Conservation (phyloP, 1,140 invertebrate genomes). For the Drosophila setifemur region DNA sequence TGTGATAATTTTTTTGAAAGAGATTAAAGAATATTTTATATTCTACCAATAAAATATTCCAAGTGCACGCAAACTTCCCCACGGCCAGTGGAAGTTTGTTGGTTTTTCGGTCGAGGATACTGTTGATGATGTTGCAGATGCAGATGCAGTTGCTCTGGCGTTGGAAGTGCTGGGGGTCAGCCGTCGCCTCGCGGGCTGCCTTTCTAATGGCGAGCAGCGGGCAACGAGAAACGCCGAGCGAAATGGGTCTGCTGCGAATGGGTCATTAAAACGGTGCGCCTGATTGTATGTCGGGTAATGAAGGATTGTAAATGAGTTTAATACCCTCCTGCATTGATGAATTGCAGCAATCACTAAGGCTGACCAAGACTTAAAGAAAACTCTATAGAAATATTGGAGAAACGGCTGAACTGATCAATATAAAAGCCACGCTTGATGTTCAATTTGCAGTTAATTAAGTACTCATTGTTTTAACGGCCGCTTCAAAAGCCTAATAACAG, state of each 20-base stretch:
- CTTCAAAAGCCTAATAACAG: background rate
- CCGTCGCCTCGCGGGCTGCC: slow-evolving; percentile 69
- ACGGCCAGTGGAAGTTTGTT: slow-evolving; percentile 20
- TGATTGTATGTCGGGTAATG: slow-evolving; percentile 47
- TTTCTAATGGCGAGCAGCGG: slow-evolving; percentile 71
- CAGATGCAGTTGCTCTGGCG: slow-evolving; percentile 24
- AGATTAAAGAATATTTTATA: too few relatives aligned
- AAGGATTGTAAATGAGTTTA: slow-evolving; percentile 76
- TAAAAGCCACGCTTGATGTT: background rate
- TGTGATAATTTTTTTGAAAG: too few relatives aligned
- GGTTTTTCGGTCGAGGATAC: slow-evolving; percentile 25
- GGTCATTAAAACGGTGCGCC: slow-evolving; percentile 62
- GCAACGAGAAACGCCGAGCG: slow-evolving; percentile 16
- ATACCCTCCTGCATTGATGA: slow-evolving; percentile 57
- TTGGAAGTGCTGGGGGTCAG: slow-evolving; percentile 68
- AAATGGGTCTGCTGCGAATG: slow-evolving; percentile 53
- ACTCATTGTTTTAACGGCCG: slow-evolving; percentile 3
- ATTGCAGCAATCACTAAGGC: slow-evolving; percentile 17
- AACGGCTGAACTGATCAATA: slow-evolving; percentile 22
- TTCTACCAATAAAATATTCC: too few relatives aligned
- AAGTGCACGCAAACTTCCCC: slow-evolving; percentile 2
- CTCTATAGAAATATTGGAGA: slow-evolving; percentile 4
- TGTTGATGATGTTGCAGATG: slow-evolving; percentile 31
- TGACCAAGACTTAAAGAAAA: background rate
- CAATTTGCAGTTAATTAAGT: slow-evolving; percentile 14